A percentile compares a stretch with the other conserved stretches of the same genome.
Conservation (phyloP, 2,797 vertebrate species). For the Cebuella pygmaea region DNA sequence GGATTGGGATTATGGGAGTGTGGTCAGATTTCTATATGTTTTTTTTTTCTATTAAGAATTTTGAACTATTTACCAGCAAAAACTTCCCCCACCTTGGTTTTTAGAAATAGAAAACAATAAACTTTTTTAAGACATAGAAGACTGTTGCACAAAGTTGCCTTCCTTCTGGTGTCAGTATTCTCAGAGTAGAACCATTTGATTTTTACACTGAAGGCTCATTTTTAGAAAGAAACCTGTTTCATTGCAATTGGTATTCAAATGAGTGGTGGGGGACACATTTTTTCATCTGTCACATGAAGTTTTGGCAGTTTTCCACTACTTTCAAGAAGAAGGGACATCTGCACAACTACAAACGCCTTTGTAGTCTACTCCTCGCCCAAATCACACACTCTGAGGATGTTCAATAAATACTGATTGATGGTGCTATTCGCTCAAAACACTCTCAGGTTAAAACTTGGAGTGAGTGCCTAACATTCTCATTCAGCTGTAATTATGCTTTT, state of each 20-base stretch:
- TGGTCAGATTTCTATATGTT: neutral
- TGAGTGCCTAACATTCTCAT: constrained; percentile 18
- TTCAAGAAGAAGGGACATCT: constrained; percentile 5
- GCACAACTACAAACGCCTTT: neutral
- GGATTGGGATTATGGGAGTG: neutral
- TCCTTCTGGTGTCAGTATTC: neutral
- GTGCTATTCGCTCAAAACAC: neutral
- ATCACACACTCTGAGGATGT: neutral
- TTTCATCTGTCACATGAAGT: neutral
- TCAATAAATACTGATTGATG: constrained; percentile 66
- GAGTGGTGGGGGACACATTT: neutral
- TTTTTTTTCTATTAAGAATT: neutral
- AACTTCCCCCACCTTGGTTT: neutral
- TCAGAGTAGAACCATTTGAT: neutral
- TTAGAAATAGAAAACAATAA: neutral
- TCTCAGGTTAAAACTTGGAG: constrained; percentile 34
- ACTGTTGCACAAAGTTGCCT: neutral
- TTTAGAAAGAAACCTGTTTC: constrained; percentile 25
- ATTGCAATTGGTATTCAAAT: neutral
- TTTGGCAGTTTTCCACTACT: neutral
- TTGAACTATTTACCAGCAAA: neutral
- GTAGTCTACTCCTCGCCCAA: neutral
- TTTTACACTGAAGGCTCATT: constrained; percentile 1
- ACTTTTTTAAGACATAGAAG: neutral
- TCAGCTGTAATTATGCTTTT: neutral